Base-by-base conservation (phyloP, 2,888 invertebrate genomes). In the Xestia c-nigrum region DNA sequence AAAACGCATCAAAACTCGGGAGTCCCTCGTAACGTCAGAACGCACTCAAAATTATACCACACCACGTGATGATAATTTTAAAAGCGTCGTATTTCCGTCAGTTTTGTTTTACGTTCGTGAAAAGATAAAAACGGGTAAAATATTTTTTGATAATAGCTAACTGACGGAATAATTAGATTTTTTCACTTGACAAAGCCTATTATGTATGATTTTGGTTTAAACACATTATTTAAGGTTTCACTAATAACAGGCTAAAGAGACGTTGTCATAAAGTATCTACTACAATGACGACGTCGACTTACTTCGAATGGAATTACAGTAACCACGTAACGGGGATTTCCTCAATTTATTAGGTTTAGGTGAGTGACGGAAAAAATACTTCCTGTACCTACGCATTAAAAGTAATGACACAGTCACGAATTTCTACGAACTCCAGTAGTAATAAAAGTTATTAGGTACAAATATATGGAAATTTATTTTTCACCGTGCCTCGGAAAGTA, bases 281-380 rank as follows among this genome's bases (percentile, higher is more conserved):
- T 43, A 43, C 10, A 40, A 19, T 71, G 65, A 81, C 65, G 43
- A 55, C 50, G 24, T 77, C 19, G n/a, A 57, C 38, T 76, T 66
- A 81, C 50, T 31, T 40, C 24, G 63, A 82, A 82, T 73, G 38
- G 31, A 59, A 64, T 57, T n/a, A 76, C 52, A 61, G 55, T 69
- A 74, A 10, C 9, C 59, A 61, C 31, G 5, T n/a, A 55, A 63
- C 63, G 63, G 81, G 82, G 63, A 68, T 82, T 81, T 64, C 59
- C 73, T 66, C 47, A 69, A 66, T 47, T 38, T 46, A 50, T 46
- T 50, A 77, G 12, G 50, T 63, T 68, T 46, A 21, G 43, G 64
- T 64, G 16, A 38, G 14, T 16, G 19, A 63, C 38, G 63, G n/a
- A 71, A 67, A 71, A 47, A 12, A 24, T 6, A 40, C 65, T 77